Percentiles rank a stretch among this genome's conserved stretches.
Conservation (phyloP, 2,888 invertebrate genomes). For the Strigamia maritima region DNA sequence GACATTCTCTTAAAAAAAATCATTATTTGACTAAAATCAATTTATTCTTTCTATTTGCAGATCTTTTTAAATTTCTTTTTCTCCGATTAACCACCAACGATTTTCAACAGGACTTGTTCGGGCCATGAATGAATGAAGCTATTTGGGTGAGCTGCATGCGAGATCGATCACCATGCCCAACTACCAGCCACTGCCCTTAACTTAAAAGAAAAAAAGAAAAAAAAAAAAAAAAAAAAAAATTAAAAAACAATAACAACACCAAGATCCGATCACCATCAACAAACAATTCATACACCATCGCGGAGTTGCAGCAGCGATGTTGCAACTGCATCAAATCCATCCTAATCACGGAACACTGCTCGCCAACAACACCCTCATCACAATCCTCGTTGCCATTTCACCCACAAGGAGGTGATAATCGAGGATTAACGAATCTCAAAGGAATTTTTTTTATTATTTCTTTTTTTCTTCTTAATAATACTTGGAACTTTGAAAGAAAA, state of each 20-base stretch:
- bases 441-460: neutral
- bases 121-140: neutral
- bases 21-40: too few relatives aligned
- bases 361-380: neutral
- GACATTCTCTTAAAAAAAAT: too few relatives aligned
- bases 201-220: neutral
- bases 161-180: conserved; percentile 22
- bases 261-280: neutral
- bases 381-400: conserved; percentile 17
- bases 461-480: neutral
- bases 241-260: neutral
- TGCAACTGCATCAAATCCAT: conserved; percentile 15
- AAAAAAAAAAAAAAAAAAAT: neutral
- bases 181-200: conserved; percentile 17
- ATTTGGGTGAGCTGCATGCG: neutral
- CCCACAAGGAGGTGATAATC: conserved; percentile 11
- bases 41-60: neutral
- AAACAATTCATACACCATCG: too few relatives aligned
- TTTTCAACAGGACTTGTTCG: neutral
- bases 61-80: neutral
- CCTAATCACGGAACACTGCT: conserved; percentile 15
- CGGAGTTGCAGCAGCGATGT: conserved; percentile 1
- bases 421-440: neutral
- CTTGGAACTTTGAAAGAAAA: too few relatives aligned
- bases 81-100: neutral